A percentile compares a stretch with the other conserved stretches of the same genome.
Conservation (phyloP, 2,797 vertebrate genomes). For the Forpus xanthops region DNA sequence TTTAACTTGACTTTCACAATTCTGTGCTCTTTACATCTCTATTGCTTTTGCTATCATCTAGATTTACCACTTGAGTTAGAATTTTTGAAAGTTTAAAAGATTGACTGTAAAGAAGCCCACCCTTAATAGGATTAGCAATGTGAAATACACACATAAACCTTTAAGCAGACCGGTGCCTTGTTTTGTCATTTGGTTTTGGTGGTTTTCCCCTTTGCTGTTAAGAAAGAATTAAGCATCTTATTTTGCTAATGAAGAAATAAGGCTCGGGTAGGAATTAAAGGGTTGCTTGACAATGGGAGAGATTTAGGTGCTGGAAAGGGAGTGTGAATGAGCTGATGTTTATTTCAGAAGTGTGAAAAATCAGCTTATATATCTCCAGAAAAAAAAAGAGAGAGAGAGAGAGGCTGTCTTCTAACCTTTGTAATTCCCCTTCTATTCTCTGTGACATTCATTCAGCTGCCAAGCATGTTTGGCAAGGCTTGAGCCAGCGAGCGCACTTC, state of each 20-base stretch:
- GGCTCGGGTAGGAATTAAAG: conserved; percentile 43
- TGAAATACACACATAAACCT: conserved; percentile 37
- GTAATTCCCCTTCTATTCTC: conserved; percentile 87
- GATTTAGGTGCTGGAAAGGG: conserved; percentile 57
- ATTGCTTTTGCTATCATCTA: conserved; percentile 32
- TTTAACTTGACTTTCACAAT: conserved; percentile 52
- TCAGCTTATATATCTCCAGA: conserved; percentile 74
- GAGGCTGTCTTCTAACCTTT: conserved; percentile 87
- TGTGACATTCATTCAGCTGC: conserved; percentile 92
- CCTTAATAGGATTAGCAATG: conserved; percentile 19
- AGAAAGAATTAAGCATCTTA: conserved; percentile 57
- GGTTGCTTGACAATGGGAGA: conserved; percentile 36
- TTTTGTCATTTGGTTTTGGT: conserved; percentile 30
- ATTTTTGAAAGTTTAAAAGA: conserved; percentile 45
- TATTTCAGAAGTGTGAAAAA: conserved; percentile 78
- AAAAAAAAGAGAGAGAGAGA: conserved; percentile 44
- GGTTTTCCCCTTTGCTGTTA: conserved; percentile 37
- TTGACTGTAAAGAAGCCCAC: conserved; percentile 12
- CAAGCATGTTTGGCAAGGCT: conserved; percentile 86
- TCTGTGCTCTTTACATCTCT: conserved; percentile 21
- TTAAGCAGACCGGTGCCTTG: background rate
- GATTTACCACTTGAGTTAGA: conserved; percentile 46
- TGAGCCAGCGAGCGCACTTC: conserved; percentile 86
- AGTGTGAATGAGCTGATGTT: conserved; percentile 62
- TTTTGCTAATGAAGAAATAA: conserved; percentile 64